Conservation (phyloP, 2,888 invertebrate species). For the Limnephilus marmoratus region DNA sequence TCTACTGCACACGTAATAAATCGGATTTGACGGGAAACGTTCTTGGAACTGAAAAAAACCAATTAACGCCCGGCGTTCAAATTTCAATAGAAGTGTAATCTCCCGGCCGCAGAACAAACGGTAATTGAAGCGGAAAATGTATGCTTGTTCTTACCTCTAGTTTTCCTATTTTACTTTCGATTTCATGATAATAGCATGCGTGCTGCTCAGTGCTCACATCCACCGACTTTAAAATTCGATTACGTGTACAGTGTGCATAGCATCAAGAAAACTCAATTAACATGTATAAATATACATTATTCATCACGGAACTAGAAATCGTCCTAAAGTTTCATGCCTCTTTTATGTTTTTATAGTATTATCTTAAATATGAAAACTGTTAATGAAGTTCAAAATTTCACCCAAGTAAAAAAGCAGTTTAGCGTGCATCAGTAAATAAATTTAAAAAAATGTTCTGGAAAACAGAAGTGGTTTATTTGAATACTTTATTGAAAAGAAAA, state of each 20-base stretch:
- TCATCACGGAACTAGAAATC: neutral
- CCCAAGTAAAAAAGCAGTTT: no score
- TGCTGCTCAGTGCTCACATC: neutral
- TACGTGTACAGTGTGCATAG: neutral
- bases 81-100: constrained; percentile 37
- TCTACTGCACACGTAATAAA: neutral
- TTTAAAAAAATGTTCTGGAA: neutral
- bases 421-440: no score
- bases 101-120: constrained; percentile 47
- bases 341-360: neutral
- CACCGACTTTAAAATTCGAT: neutral
- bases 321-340: neutral
- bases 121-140: constrained; percentile 56
- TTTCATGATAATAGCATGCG: constrained; percentile 52
- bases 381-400: neutral
- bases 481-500: neutral
- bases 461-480: neutral
- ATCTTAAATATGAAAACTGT: neutral
- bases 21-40: neutral
- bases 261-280: neutral
- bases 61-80: constrained; percentile 34
- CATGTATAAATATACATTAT: neutral
- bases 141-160: constrained; percentile 35
- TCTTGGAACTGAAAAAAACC: neutral
- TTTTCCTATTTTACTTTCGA: constrained; percentile 59